Evolutionary conservation across 2,888 invertebrate genomes (phyloP).

Genomic region (Sinelater perroti): DNA sequence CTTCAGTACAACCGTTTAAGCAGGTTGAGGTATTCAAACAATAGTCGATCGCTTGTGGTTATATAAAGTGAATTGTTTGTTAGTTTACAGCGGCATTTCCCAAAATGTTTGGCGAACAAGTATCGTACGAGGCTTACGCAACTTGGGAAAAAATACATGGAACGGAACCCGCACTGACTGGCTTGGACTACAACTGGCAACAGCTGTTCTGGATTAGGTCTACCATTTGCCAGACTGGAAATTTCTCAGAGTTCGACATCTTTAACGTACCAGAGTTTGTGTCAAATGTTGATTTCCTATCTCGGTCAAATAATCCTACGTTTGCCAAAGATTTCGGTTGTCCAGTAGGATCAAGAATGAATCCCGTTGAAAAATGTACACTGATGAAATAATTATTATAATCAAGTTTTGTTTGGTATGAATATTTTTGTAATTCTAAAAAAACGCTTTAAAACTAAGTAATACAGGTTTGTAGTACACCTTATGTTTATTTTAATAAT

Average conservation of each 20-base stretch:
- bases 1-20: too few species aligned
- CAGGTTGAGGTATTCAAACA: too few species aligned
- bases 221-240: background rate
- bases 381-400: too few species aligned
- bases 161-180: constrained; percentile 60
- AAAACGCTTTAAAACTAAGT: too few species aligned
- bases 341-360: background rate
- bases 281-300: background rate
- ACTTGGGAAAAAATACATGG: constrained; percentile 74
- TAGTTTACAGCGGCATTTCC: background rate
- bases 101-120: constrained; percentile 61
- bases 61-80: background rate
- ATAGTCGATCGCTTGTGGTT: too few species aligned
- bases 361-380: background rate
- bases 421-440: too few species aligned
- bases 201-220: constrained; percentile 13
- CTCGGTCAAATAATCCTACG: background rate
- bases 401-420: too few species aligned
- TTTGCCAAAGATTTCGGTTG: constrained; percentile 9
- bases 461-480: too few species aligned
- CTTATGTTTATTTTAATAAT: too few species aligned
- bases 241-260: too few species aligned
- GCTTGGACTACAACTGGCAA: constrained; percentile 69
- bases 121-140: constrained; percentile 83
- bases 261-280: background rate